Evolutionary conservation across 2,797 vertebrate species (phyloP), one percentile per base, ranked within the genome.

Genomic region (Pangasius krempfi): DNA sequence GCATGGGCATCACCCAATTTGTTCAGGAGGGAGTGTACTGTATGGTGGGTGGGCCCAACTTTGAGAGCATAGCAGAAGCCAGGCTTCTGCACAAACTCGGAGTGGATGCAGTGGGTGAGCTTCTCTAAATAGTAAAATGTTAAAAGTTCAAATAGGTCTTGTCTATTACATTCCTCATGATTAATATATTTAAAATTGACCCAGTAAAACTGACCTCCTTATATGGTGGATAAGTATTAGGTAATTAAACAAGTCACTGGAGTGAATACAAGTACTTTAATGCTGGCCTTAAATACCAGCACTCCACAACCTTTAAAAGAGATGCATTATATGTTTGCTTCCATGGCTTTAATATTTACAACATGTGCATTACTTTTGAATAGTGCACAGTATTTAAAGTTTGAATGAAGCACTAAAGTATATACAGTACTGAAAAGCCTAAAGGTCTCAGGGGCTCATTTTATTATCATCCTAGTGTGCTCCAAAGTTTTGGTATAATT

Each of bases 41-140:
- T 89, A 97, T 97, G 96, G 96, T 97, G 58, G 96, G 95, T 0
- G 97, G 97, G 0, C 97, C 97, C 25, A 97, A 94, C 93, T 97
- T 97, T 72, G 97, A 97, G 89, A 96, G 92, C 54, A 94, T 97
- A 0, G 96, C 96, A 5, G 97, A 97, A 91, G 97, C 96, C 52
- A 92, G 91, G 40, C 92, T 97, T 84, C 75, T 97, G 86, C 96
- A 96, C 90, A 93, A 88, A 52, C 93, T 97, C 12, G 97, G 97
- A 0, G 96, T 96, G 75, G 96, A 97, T 4, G 97, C 96, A 30
- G 97, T 97, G 7, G 97, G 96, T 97, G 91, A 92, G 94, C 62
- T n/a, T 64, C 4, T 50, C 10, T 76, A 8, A 84, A 81, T 33
- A 58, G 30, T 8, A 62, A 40, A 60, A 16, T 82, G 56, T 82